phyloP scores from a whole-genome alignment of 2,888 invertebrate species.

The Lucinisca nassula region DNA sequence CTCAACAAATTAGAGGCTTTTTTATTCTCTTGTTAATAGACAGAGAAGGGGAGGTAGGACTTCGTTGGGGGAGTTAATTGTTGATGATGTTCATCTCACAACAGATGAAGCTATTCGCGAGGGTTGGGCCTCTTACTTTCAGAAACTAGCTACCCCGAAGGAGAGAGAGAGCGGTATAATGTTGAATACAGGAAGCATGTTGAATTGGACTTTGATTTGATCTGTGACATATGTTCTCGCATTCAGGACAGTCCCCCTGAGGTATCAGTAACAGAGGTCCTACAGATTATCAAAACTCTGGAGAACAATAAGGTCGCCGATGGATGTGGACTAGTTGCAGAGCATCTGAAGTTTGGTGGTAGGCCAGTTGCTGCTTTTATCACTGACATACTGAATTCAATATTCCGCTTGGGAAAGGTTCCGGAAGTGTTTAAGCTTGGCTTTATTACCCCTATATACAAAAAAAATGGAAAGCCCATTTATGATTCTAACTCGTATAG shows the following conservation, averaged over 20 bases:
- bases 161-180: neutral
- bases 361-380: neutral
- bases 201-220: neutral
- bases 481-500: slow-evolving; percentile 18
- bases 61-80: too few relatives aligned
- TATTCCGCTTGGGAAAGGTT: neutral
- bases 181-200: neutral
- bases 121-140: neutral
- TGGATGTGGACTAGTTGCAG: neutral
- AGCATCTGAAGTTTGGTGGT: slow-evolving; percentile 27
- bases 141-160: neutral
- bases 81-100: neutral
- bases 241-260: neutral
- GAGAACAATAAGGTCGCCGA: slow-evolving; percentile 10
- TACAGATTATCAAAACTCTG: neutral
- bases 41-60: too few relatives aligned
- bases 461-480: slow-evolving; percentile 2
- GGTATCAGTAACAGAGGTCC: neutral
- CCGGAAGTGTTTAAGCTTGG: slow-evolving; percentile 14
- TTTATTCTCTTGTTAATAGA: too few relatives aligned
- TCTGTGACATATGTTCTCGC: neutral
- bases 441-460: neutral
- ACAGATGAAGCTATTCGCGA: neutral
- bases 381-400: neutral
- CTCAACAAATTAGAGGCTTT: too few relatives aligned